Evolutionary conservation across 2,797 vertebrate genomes (phyloP).

Genomic region (Pristis pectinata): DNA sequence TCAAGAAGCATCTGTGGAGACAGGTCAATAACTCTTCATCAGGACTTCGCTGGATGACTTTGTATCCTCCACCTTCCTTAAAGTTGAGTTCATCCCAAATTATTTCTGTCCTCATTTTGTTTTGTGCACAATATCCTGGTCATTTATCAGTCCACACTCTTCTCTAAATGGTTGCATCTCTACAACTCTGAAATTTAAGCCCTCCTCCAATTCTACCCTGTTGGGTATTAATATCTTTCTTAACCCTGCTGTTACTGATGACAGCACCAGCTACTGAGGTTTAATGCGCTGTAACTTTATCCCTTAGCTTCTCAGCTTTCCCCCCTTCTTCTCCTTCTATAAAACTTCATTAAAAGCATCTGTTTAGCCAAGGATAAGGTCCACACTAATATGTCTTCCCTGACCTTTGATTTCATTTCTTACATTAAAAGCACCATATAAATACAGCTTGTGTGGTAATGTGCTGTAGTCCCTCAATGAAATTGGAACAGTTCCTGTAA

Average conservation of each 20-base stretch:
- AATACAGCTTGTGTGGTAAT: neutral
- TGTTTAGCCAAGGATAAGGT: neutral
- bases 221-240: neutral
- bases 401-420: neutral
- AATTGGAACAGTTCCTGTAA: neutral
- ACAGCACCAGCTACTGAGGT: neutral
- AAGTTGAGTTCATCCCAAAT: neutral
- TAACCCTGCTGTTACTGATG: neutral
- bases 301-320: neutral
- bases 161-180: neutral
- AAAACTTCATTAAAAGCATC: neutral
- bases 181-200: neutral
- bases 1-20: no score
- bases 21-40: no score
- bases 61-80: neutral
- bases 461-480: neutral
- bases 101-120: neutral
- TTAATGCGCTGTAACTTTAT: neutral
- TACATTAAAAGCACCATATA: neutral
- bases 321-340: neutral
- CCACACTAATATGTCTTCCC: neutral
- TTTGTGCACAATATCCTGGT: neutral
- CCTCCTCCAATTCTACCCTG: neutral
- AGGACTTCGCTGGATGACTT: no score
- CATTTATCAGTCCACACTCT: no score